Conservation (phyloP, 2,113 vertebrate species). For the Nicator chloris region DNA sequence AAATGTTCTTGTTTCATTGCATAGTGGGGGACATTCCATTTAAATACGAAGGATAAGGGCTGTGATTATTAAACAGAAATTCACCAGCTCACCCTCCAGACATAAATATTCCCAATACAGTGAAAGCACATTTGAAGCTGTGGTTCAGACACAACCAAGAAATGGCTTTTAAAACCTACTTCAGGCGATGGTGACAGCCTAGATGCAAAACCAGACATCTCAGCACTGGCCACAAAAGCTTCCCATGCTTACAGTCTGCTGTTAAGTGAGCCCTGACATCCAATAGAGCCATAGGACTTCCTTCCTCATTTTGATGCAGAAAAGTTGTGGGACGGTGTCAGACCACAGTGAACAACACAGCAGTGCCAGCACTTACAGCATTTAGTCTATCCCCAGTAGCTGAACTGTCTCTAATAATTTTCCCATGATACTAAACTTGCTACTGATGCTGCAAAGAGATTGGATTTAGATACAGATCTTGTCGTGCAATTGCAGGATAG, state of each 20-base stretch:
- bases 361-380: not conserved
- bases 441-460: not conserved
- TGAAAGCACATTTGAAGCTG: not conserved
- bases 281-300: accelerated
- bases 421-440: not conserved
- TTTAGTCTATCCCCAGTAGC: not conserved
- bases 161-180: not conserved
- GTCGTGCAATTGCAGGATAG: not conserved
- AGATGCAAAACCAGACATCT: not conserved
- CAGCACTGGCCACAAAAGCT: not conserved
- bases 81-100: not conserved
- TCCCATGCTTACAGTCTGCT: not conserved
- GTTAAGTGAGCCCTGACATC: not conserved
- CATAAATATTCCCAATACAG: not conserved
- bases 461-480: not conserved
- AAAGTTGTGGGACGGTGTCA: not conserved
- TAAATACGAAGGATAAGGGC: not conserved
- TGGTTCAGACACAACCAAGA: not conserved
- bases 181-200: not conserved
- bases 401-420: not conserved
- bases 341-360: not conserved
- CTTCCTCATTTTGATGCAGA: not conserved
- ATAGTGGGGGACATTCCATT: not conserved
- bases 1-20: not conserved
- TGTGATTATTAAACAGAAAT: not conserved